A percentile compares a stretch with the other conserved stretches of the same genome.
phyloP scores from a whole-genome alignment of 2,888 invertebrate genomes.

The Epinotia bilunana region DNA sequence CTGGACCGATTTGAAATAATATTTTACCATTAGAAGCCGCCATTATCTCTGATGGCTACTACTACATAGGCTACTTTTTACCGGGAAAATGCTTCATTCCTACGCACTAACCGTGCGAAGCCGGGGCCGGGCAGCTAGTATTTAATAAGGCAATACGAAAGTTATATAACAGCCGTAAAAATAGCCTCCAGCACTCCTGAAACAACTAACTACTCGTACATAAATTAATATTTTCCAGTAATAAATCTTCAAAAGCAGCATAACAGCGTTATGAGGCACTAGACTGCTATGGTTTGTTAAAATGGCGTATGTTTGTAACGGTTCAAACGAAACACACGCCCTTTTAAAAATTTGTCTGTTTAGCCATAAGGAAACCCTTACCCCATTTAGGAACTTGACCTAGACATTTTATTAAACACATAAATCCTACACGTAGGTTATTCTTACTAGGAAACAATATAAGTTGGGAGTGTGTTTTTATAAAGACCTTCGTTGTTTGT shows the following conservation, averaged over 20 bases:
- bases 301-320: background rate
- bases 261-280: constrained; percentile 28
- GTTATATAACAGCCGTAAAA: constrained; percentile 8
- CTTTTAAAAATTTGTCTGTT: background rate
- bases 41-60: too few species aligned
- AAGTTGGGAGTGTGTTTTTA: background rate
- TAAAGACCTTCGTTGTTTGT: constrained; percentile 1
- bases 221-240: constrained; percentile 40
- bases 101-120: too few species aligned
- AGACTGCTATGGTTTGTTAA: background rate
- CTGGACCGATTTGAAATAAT: too few species aligned
- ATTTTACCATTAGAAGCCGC: too few species aligned
- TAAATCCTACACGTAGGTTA: constrained; percentile 32
- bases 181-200: background rate
- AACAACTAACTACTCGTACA: constrained; percentile 17
- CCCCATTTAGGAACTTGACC: constrained; percentile 38
- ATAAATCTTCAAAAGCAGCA: constrained; percentile 33
- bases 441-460: constrained; percentile 22
- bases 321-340: background rate
- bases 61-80: too few species aligned
- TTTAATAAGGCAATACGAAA: background rate
- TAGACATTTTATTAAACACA: constrained; percentile 38
- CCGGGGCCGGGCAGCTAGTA: too few species aligned
- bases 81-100: too few species aligned
- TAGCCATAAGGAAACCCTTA: constrained; percentile 38